Conservation (phyloP, 2,797 vertebrate genomes). For the Phylloscopus collybita region DNA sequence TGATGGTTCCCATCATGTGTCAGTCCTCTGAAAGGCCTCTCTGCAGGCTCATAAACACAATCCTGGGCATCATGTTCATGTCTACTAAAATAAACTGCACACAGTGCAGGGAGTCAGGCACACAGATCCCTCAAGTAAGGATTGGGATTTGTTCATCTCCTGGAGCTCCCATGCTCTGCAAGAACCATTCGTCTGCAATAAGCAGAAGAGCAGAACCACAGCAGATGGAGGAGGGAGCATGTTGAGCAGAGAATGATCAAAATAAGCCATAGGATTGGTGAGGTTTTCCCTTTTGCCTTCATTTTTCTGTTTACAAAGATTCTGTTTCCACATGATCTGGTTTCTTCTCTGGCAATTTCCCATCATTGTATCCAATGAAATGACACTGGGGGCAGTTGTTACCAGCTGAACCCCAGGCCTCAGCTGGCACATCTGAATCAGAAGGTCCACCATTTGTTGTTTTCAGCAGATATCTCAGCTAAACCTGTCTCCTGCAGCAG, state of each 20-base stretch:
- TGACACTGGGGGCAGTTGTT: neutral
- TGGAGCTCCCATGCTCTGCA: neutral
- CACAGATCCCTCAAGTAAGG: neutral
- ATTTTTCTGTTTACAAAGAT: neutral
- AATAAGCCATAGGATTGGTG: neutral
- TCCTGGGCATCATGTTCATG: neutral
- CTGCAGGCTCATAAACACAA: neutral
- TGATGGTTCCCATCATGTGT: neutral
- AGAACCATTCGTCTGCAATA: neutral
- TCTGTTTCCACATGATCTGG: neutral
- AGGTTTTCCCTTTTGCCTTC: neutral
- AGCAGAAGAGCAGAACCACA: neutral
- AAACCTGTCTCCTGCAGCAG: neutral
- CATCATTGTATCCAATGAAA: neutral
- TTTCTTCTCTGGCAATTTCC: constrained; percentile 23
- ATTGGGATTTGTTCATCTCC: neutral
- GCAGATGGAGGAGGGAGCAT: neutral
- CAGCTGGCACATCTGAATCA: neutral
- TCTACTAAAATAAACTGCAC: constrained; percentile 32
- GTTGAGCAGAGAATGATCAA: neutral
- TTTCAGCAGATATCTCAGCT: constrained; percentile 1
- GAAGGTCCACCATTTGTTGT: neutral
- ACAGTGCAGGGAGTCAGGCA: constrained; percentile 14
- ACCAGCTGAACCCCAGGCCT: neutral
- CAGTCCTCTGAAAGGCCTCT: neutral